These are phyloP conservation scores for Siphamia tubifer DNA, from an alignment of 2,113 vertebrate species.

Conservation along the genomic window DNA sequence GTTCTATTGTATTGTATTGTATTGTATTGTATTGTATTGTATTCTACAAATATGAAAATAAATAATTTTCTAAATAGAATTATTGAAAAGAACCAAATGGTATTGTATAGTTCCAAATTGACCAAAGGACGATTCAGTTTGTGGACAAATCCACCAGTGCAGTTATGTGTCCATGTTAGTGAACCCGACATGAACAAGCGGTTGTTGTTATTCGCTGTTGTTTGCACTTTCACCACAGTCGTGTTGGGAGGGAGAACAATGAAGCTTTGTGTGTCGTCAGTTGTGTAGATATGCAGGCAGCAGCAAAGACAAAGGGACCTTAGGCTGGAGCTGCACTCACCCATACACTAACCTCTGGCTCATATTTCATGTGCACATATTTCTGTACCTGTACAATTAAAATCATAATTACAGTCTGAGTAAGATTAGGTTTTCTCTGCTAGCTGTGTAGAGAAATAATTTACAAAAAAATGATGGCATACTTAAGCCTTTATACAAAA, in stretches of 20 bases:
- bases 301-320: not conserved
- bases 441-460: too few species aligned
- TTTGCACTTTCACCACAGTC: conserved; percentile 32
- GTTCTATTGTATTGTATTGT: too few species aligned
- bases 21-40: too few species aligned
- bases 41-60: too few species aligned
- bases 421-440: not conserved
- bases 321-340: not conserved
- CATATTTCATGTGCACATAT: conserved; percentile 3
- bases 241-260: conserved; percentile 60
- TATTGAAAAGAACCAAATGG: too few species aligned
- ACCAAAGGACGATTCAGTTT: too few species aligned
- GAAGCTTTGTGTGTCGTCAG: conserved; percentile 39
- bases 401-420: not conserved
- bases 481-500: too few species aligned
- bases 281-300: conserved; percentile 10
- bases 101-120: not conserved
- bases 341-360: not conserved
- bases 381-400: not conserved
- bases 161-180: not conserved
- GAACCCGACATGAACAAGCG: conserved; percentile 7
- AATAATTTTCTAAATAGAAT: too few species aligned
- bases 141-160: not conserved
- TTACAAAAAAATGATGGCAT: too few species aligned
- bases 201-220: conserved; percentile 28